These are phyloP conservation scores for Dryomyza anilis DNA, from an alignment of 2,888 invertebrate genomes.

Conservation along the genomic window DNA sequence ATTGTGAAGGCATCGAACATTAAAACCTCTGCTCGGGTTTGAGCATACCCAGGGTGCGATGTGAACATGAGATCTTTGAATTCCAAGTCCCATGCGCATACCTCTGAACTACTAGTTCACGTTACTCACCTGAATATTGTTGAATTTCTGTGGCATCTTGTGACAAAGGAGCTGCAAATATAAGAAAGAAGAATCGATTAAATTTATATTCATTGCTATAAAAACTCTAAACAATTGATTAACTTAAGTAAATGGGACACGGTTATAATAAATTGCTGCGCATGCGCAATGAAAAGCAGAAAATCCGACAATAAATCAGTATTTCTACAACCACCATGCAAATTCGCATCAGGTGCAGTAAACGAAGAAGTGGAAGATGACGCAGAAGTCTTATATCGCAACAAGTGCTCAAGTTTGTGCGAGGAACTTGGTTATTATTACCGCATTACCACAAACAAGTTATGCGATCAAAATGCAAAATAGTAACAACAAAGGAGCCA, in stretches of 20 bases:
- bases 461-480: slow-evolving; percentile 26
- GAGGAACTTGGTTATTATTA: too few species aligned
- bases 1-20: too few species aligned
- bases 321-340: not conserved
- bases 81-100: not conserved
- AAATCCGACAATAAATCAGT: too few species aligned
- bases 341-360: slow-evolving; percentile 7
- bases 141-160: slow-evolving; percentile 69
- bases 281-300: slow-evolving; percentile 46
- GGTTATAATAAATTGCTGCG: not conserved
- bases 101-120: not conserved
- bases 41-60: too few species aligned
- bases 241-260: too few species aligned
- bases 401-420: slow-evolving; percentile 36
- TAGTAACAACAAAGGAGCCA: too few species aligned
- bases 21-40: too few species aligned
- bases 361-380: slow-evolving; percentile 34
- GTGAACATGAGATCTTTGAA: too few species aligned
- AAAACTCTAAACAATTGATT: too few species aligned
- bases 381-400: slow-evolving; percentile 21
- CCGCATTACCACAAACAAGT: slow-evolving; percentile 44
- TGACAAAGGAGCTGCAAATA: slow-evolving; percentile 72
- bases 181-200: slow-evolving; percentile 43
- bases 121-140: slow-evolving; percentile 66
- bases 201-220: not conserved